Evolutionary conservation across 2,888 invertebrate genomes (phyloP).

Genomic region (Hydrotaea diabolus): DNA sequence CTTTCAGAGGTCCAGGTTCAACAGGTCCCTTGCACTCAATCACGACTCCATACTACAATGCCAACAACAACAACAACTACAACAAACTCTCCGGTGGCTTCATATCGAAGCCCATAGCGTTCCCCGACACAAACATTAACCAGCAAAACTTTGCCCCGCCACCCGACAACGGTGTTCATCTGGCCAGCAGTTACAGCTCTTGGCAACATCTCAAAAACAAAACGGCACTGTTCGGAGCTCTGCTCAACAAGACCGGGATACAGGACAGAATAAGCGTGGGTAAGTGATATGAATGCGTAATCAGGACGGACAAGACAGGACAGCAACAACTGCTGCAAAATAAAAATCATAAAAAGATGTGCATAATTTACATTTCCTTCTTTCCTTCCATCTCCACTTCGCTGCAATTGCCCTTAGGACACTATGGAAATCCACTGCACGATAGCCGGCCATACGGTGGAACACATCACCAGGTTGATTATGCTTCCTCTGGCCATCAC

Average conservation of each 20-base stretch:
- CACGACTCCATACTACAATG: slow-evolving; percentile 44
- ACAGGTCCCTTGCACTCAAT: slow-evolving; percentile 50
- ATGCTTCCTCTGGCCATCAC: slow-evolving; percentile 20
- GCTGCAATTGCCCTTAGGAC: slow-evolving; percentile 68
- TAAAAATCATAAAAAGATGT: slow-evolving; percentile 38
- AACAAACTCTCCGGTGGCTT: slow-evolving; percentile 61
- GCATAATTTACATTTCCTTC: slow-evolving; percentile 57
- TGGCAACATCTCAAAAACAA: slow-evolving; percentile 71
- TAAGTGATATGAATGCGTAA: slow-evolving; percentile 70
- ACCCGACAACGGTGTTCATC: slow-evolving; percentile 52
- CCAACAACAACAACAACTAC: slow-evolving; percentile 29
- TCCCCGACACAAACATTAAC: slow-evolving; percentile 67
- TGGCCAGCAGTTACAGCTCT: slow-evolving; percentile 72
- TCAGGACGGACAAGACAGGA: slow-evolving; percentile 34
- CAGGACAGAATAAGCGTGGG: slow-evolving; percentile 77
- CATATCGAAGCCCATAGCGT: slow-evolving; percentile 66
- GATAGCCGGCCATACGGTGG: slow-evolving; percentile 53
- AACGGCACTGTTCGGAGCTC: slow-evolving; percentile 41
- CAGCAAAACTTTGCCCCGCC: slow-evolving; percentile 49
- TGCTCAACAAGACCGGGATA: slow-evolving; percentile 58
- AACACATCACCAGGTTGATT: slow-evolving; percentile 45
- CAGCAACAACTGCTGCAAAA: slow-evolving; percentile 30
- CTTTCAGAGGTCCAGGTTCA: slow-evolving; percentile 72
- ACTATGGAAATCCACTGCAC: slow-evolving; percentile 69
- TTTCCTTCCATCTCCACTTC: background rate